These are phyloP conservation scores for Petaurus breviceps DNA, from an alignment of 2,113 vertebrate species.

Conservation along the genomic window DNA sequence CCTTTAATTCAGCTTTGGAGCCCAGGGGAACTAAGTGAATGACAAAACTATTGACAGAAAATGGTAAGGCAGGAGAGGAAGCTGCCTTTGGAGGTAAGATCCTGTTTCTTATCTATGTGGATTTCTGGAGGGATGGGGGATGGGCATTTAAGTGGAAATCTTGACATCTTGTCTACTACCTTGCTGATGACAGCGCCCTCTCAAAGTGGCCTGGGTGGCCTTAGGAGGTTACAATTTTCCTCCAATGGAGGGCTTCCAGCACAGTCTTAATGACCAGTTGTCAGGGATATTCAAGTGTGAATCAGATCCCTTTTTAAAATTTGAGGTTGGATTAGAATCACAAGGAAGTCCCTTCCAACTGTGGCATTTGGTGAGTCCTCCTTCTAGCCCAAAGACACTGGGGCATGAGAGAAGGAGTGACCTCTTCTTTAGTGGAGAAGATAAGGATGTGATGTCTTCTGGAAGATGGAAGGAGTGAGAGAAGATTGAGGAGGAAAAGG, in stretches of 20 bases:
- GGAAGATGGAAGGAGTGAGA: too few species aligned
- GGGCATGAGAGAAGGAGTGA: too few species aligned
- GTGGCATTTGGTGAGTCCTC: neutral
- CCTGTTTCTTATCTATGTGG: neutral
- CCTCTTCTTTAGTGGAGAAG: too few species aligned
- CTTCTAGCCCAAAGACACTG: neutral
- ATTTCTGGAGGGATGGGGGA: neutral
- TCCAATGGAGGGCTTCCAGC: too few species aligned
- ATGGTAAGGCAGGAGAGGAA: conserved; percentile 3
- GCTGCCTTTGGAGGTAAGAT: neutral
- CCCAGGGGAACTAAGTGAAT: neutral
- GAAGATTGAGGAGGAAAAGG: too few species aligned
- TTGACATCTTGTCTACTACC: neutral
- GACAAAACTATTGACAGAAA: neutral
- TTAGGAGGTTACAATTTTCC: neutral
- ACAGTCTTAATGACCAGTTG: too few species aligned
- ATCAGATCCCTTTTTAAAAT: too few species aligned
- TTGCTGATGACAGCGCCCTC: neutral
- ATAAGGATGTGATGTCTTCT: too few species aligned
- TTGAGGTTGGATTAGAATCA: neutral
- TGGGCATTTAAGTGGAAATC: neutral
- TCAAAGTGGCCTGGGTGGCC: neutral
- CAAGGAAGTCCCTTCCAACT: neutral
- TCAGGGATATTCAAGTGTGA: too few species aligned
- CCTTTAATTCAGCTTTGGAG: neutral